phyloP scores from a whole-genome alignment of 2,113 vertebrate genomes.

The Pterocles gutturalis region DNA sequence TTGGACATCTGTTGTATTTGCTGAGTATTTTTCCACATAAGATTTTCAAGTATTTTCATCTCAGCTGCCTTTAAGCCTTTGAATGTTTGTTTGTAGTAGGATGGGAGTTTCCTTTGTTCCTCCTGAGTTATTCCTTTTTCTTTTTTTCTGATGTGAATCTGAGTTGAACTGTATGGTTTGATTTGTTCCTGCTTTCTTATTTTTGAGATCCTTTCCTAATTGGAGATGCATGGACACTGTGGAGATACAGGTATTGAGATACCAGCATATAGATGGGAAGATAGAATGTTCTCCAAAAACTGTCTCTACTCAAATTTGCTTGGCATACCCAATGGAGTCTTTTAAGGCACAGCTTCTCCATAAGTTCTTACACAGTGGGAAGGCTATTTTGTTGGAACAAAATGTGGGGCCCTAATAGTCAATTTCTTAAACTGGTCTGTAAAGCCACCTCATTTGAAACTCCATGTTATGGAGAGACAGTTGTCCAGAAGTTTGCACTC shows the following conservation, averaged over 20 bases:
- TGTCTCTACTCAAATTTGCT: background rate
- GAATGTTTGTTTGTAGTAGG: background rate
- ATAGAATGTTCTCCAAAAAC: background rate
- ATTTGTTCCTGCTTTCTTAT: background rate
- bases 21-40: background rate
- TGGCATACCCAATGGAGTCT: background rate
- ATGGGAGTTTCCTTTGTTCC: background rate
- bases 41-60: background rate
- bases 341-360: background rate
- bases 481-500: background rate
- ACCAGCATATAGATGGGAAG: background rate
- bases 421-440: background rate
- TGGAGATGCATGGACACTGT: background rate
- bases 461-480: background rate
- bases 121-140: background rate
- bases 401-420: background rate
- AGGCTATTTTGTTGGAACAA: background rate
- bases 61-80: background rate
- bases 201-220: background rate
- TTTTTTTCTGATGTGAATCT: background rate
- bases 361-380: background rate
- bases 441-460: background rate
- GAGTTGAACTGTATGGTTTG: background rate
- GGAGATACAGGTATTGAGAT: background rate
- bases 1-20: background rate